Evolutionary conservation across 2,113 vertebrate species (phyloP).

Genomic region (Neoarius graeffei): DNA sequence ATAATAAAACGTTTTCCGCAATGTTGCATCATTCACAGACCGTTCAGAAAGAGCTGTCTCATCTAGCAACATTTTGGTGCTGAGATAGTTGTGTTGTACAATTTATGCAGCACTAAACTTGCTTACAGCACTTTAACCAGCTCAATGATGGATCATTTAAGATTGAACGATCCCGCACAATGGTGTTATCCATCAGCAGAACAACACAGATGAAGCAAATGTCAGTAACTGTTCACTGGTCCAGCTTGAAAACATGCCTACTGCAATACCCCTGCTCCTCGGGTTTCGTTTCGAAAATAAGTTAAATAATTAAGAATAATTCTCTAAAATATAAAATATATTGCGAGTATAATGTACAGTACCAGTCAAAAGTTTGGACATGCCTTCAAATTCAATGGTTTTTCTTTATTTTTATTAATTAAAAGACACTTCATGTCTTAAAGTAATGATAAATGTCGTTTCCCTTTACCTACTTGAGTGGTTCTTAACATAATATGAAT

Average conservation of each 20-base stretch:
- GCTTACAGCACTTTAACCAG: slow-evolving; percentile 13
- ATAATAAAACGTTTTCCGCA: neutral
- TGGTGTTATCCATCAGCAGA: slow-evolving; percentile 33
- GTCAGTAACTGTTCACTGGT: neutral
- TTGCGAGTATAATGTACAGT: too few relatives aligned
- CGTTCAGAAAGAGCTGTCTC: neutral
- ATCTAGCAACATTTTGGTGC: neutral
- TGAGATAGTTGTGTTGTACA: neutral
- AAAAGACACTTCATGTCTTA: too few relatives aligned
- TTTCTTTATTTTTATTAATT: too few relatives aligned
- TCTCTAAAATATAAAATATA: too few relatives aligned
- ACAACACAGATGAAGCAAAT: slow-evolving; percentile 13
- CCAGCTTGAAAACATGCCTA: neutral
- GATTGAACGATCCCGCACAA: slow-evolving; percentile 1
- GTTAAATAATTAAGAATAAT: neutral
- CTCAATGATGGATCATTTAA: slow-evolving; percentile 12
- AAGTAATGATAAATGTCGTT: too few relatives aligned
- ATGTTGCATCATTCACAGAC: neutral
- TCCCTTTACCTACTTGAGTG: too few relatives aligned
- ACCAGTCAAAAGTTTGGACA: too few relatives aligned
- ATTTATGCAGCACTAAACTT: slow-evolving; percentile 19
- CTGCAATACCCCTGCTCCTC: neutral
- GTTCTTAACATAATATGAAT: too few relatives aligned
- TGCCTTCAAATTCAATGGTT: too few relatives aligned
- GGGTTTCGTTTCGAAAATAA: neutral